A percentile compares a stretch with the other conserved stretches of the same genome.
phyloP scores from a whole-genome alignment of 1,140 invertebrate genomes.

The Atta texana region DNA sequence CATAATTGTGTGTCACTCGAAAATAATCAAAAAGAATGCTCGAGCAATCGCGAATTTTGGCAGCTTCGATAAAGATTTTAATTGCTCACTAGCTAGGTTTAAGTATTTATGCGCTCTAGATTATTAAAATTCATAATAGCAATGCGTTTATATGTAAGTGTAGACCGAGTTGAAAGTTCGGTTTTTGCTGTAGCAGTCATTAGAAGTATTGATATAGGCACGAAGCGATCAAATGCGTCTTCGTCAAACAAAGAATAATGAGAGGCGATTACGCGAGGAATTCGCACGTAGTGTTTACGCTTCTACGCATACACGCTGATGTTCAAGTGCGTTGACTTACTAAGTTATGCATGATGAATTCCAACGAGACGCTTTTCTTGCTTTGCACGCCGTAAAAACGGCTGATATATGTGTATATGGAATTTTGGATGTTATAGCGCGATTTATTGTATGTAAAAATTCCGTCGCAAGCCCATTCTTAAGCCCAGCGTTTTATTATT shows the following conservation, averaged over 20 bases:
- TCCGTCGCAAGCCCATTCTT: constrained; percentile 16
- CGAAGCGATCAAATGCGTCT: no score
- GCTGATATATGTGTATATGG: neutral
- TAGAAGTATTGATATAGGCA: neutral
- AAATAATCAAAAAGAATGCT: constrained; percentile 20
- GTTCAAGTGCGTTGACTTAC: neutral
- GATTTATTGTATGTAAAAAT: constrained; percentile 21
- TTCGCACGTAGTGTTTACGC: neutral
- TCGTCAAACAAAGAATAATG: neutral
- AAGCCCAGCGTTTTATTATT: constrained; percentile 33
- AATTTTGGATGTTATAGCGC: neutral
- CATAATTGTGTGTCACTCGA: neutral
- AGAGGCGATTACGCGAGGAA: neutral
- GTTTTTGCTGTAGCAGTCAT: neutral
- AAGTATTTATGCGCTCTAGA: neutral
- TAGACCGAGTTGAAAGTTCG: neutral
- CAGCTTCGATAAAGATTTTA: neutral
- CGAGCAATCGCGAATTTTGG: neutral
- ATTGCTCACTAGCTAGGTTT: neutral
- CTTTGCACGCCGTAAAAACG: neutral
- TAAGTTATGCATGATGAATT: constrained; percentile 12
- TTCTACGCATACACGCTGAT: neutral
- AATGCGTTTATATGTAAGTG: neutral
- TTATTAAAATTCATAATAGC: neutral
- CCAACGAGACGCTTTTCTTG: constrained; percentile 1